Conservation (phyloP, 2,888 invertebrate species). For the Perdita meconis region DNA sequence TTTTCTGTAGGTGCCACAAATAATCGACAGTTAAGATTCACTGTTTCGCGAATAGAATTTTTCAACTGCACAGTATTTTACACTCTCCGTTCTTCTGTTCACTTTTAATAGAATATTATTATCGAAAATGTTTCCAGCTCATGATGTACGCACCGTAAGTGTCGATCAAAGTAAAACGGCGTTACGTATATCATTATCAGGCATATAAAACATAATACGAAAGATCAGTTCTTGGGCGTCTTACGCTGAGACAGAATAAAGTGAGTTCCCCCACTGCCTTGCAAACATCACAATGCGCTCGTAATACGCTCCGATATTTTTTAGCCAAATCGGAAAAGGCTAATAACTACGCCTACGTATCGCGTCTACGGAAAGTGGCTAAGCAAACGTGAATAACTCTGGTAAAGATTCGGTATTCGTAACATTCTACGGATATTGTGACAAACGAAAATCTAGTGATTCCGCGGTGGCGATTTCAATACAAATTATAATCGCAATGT, state of each 20-base stretch:
- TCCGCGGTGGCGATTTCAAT: constrained; percentile 17
- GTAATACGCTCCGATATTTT: constrained; percentile 73
- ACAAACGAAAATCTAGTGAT: constrained; percentile 20
- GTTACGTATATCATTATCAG: constrained; percentile 53
- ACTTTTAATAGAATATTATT: constrained; percentile 39
- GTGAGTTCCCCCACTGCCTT: constrained; percentile 61
- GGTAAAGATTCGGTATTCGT: constrained; percentile 17
- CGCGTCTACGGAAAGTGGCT: too few species aligned
- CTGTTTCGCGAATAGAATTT: constrained; percentile 49
- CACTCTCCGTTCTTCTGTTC: neutral
- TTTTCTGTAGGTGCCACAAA: constrained; percentile 65
- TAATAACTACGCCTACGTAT: constrained; percentile 60
- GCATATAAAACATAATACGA: constrained; percentile 67
- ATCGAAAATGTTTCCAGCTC: constrained; percentile 41
- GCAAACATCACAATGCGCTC: constrained; percentile 73
- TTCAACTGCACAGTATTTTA: constrained; percentile 49
- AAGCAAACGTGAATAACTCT: constrained; percentile 33
- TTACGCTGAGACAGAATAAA: constrained; percentile 69
- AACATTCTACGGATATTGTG: constrained; percentile 31
- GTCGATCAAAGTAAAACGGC: constrained; percentile 50
- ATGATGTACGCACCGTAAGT: constrained; percentile 29
- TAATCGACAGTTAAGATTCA: constrained; percentile 50
- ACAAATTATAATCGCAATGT: constrained; percentile 22
- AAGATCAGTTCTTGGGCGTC: constrained; percentile 76
- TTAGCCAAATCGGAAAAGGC: constrained; percentile 75